These are phyloP conservation scores for Cirrhinus mrigala DNA, from an alignment of 2,797 vertebrate genomes.

Conservation along the genomic window DNA sequence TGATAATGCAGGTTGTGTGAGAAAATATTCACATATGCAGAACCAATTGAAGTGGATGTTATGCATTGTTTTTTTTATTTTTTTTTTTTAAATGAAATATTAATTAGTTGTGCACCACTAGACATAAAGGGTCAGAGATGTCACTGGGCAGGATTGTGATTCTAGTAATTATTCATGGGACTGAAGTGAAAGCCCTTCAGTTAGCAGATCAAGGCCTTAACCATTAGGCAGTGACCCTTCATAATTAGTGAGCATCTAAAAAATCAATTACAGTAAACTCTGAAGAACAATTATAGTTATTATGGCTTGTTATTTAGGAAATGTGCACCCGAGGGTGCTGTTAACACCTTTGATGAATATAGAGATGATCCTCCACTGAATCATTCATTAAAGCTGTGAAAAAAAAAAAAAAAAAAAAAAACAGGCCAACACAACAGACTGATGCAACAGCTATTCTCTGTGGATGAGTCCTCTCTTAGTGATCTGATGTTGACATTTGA, in stretches of 20 bases:
- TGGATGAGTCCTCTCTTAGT: not conserved
- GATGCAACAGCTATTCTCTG: conserved; percentile 1
- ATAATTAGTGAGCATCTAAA: not conserved
- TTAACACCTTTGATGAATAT: not conserved
- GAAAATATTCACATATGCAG: too few species aligned
- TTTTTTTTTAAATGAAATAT: not conserved
- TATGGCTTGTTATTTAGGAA: not conserved
- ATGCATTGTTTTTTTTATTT: too few species aligned
- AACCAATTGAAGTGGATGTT: not conserved
- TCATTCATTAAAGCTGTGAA: conserved; percentile 14
- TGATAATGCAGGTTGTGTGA: too few species aligned
- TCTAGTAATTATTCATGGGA: not conserved
- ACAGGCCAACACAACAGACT: not conserved
- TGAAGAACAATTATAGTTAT: conserved; percentile 1
- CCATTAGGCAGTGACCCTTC: not conserved
- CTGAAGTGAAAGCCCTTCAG: not conserved
- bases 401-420: not conserved
- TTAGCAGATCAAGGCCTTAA: not conserved
- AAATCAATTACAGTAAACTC: conserved; percentile 2
- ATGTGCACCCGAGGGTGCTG: not conserved
- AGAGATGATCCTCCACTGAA: not conserved
- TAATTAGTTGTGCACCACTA: not conserved
- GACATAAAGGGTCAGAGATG: not conserved
- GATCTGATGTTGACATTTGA: not conserved
- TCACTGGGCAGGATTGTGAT: not conserved